Base-by-base conservation (phyloP, 2,113 vertebrate genomes). In the Girardinichthys multiradiatus region DNA sequence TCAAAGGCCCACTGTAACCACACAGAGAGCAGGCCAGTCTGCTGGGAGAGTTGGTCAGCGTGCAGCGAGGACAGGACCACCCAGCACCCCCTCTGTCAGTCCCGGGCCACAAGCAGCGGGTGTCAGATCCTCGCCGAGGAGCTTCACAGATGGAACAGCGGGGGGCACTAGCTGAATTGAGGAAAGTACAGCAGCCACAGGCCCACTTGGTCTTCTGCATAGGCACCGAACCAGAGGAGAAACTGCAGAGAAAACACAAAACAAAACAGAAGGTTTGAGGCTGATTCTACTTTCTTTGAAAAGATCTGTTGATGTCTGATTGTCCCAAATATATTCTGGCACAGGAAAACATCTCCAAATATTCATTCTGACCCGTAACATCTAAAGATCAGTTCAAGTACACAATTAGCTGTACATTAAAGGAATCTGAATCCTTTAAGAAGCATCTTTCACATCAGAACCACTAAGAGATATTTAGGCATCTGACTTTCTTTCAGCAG, bases 141-240 rank as follows among this genome's bases (percentile, higher is more conserved):
- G 96, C 95, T 81, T 97, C 96, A 0, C 96, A 97, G 74, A 97
- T 95, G 87, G 95, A 95, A 90, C 96, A 97, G 81, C 95, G 95
- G 26, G 95, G 95, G 79, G 95, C 95, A 14, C 94, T 93, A 0
- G 94, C 93, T 0, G 94, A 92, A 42, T 97, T 97, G 74, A 97
- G 91, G 87, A 96, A 96, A 51, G 96, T 97, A 71, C 96, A 97
- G 76, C 96, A 96, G 17, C 90, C 92, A 68, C 96, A 97, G 35
- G 95, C 94, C 96, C 96, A 97, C 90, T 96, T 94, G 11, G 80
- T 94, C 94, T 95, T 93, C 94, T 93, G 93, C 90, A 93, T 74
- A 88, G 86, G 92, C 0, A 95, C 87, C 37, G 94, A 95, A 51
- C 94, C 95, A 0, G 94, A 94, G 45, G 95, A 94, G 90, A 95